phyloP scores from a whole-genome alignment of 37 sponge, comb jelly and placozoan genomes.

The Bolinopsis microptera region DNA sequence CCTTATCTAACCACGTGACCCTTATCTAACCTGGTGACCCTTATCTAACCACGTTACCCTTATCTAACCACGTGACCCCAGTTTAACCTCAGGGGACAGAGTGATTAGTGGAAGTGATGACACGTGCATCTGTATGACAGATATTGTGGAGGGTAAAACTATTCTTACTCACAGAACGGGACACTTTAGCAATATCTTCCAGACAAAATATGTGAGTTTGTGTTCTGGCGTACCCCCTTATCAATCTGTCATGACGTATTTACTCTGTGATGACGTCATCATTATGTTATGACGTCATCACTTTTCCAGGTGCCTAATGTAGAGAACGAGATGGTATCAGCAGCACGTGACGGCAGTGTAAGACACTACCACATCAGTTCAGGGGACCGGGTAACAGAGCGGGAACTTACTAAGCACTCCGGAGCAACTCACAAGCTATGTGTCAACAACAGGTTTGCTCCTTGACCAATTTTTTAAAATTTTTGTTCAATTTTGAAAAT shows the following conservation, averaged over 20 bases:
- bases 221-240: too few species aligned
- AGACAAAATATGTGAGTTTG: not conserved
- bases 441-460: not conserved
- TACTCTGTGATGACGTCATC: too few species aligned
- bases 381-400: not conserved
- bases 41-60: too few species aligned
- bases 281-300: too few species aligned
- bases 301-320: not conserved
- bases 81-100: not conserved
- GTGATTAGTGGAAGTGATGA: not conserved
- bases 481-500: too few species aligned
- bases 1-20: too few species aligned
- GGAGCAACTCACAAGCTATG: not conserved
- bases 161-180: not conserved
- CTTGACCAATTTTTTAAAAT: too few species aligned
- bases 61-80: too few species aligned
- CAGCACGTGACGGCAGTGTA: not conserved
- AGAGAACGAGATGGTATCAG: not conserved
- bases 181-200: not conserved
- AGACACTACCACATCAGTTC: not conserved
- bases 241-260: too few species aligned
- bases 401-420: not conserved
- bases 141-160: not conserved
- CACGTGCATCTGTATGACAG: not conserved
- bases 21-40: too few species aligned